Evolutionary conservation across 2,113 vertebrate genomes (phyloP).

Genomic region (Solea solea): DNA sequence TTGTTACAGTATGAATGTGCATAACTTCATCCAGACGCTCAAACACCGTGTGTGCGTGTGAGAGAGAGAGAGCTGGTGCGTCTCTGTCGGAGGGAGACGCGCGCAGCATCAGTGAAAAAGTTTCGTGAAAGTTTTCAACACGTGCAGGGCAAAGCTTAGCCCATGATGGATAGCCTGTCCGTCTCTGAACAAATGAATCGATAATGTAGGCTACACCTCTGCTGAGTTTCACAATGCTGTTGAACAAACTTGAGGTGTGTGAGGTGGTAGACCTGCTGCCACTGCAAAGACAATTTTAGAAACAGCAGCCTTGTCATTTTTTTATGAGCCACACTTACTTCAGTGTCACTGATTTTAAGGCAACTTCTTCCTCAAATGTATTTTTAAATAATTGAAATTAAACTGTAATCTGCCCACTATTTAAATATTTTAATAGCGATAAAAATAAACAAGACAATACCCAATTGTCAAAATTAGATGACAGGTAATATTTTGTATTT

Average conservation of each 20-base stretch:
- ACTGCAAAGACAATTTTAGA: constrained; percentile 11
- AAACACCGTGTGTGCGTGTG: neutral
- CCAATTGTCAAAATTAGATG: too few relatives aligned
- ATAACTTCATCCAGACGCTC: neutral
- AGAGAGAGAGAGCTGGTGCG: neutral
- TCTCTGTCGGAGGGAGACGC: constrained; percentile 16
- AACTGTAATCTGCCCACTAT: too few relatives aligned
- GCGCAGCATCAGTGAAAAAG: constrained; percentile 50
- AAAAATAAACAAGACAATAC: too few relatives aligned
- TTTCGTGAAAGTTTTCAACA: constrained; percentile 67
- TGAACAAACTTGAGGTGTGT: constrained; percentile 45
- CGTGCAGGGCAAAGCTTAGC: constrained; percentile 54
- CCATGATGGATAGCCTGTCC: constrained; percentile 62
- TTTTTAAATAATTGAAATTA: neutral
- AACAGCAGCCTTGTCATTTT: constrained; percentile 9
- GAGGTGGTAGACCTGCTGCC: constrained; percentile 9
- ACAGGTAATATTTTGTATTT: too few relatives aligned
- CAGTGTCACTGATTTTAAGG: constrained; percentile 12
- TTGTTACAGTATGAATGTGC: neutral
- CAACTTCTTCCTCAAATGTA: constrained; percentile 15
- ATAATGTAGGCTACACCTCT: constrained; percentile 52
- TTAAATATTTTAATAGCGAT: too few relatives aligned
- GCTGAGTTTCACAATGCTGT: constrained; percentile 33
- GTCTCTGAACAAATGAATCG: constrained; percentile 51
- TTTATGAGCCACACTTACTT: neutral